A percentile compares a stretch with the other conserved stretches of the same genome.
phyloP scores from a whole-genome alignment of 2,113 vertebrate species.

The Paraplagusia blochii region DNA sequence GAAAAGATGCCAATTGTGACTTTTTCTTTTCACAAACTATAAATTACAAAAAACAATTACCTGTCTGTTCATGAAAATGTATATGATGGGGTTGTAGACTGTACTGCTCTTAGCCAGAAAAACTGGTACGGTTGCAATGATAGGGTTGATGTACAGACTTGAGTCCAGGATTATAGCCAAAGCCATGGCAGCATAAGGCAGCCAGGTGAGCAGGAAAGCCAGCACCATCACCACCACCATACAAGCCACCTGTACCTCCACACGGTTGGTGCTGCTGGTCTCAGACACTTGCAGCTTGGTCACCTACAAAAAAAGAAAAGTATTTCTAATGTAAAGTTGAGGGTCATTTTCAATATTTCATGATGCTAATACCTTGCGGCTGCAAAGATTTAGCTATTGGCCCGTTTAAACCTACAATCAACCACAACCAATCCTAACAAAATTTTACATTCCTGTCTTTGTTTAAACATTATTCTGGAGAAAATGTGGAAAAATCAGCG shows the following conservation, averaged over 20 bases:
- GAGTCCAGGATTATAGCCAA: conserved; percentile 59
- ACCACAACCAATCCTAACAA: too few species aligned
- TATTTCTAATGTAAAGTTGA: not conserved
- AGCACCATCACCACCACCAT: conserved; percentile 69
- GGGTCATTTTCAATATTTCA: not conserved
- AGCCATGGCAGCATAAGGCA: conserved; percentile 69
- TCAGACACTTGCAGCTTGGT: conserved; percentile 63
- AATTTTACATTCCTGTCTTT: too few species aligned
- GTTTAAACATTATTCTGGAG: too few species aligned
- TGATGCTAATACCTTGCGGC: too few species aligned
- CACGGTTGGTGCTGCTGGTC: conserved; percentile 56
- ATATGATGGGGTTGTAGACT: conserved; percentile 70
- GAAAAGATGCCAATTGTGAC: too few species aligned
- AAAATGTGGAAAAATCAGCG: too few species aligned
- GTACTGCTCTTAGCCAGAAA: conserved; percentile 72
- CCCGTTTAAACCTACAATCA: too few species aligned
- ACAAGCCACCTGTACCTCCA: conserved; percentile 56
- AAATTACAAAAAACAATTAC: too few species aligned
- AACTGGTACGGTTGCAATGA: conserved; percentile 61
- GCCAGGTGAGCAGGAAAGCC: conserved; percentile 71
- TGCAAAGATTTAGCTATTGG: too few species aligned
- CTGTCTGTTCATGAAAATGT: conserved; percentile 76
- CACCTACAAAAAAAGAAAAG: conserved; percentile 46
- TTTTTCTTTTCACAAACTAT: not conserved
- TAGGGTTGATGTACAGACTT: conserved; percentile 61